A percentile compares a stretch with the other conserved stretches of the same genome.
Evolutionary conservation across 2,113 vertebrate genomes (phyloP).

Genomic region (Bubalus kerabau): DNA sequence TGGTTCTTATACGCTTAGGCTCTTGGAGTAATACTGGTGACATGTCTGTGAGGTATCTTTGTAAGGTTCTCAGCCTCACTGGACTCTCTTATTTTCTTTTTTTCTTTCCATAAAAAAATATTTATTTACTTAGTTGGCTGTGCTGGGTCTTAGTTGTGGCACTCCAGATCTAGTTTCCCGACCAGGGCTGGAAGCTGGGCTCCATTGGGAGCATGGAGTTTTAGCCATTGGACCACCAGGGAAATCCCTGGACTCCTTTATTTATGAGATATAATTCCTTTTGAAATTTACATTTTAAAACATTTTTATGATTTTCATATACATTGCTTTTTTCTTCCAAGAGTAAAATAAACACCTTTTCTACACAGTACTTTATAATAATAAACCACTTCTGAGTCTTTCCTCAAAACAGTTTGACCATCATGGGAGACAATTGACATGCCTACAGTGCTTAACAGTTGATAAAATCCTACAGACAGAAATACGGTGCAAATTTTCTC

Average conservation of each 20-base stretch:
- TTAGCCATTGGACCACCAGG: neutral
- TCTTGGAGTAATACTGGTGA: neutral
- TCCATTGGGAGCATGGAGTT: neutral
- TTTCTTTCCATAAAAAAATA: neutral
- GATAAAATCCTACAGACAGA: neutral
- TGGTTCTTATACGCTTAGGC: neutral
- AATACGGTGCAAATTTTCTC: neutral
- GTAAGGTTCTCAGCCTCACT: neutral
- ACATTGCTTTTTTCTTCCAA: neutral
- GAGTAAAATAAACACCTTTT: slow-evolving; percentile 25
- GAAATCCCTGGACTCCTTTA: neutral
- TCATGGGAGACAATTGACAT: neutral
- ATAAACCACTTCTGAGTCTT: neutral
- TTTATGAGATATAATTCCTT: neutral
- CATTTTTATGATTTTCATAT: neutral
- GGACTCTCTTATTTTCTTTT: neutral
- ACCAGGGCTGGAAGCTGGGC: neutral
- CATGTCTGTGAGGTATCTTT: neutral
- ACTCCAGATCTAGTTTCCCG: neutral
- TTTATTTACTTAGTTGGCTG: neutral
- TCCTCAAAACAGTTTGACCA: neutral
- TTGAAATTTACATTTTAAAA: neutral
- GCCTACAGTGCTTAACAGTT: neutral
- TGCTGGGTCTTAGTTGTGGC: neutral
- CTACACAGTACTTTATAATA: neutral